Evolutionary conservation across 2,888 invertebrate genomes (phyloP).

Genomic region (Asteroscopus sphinx): DNA sequence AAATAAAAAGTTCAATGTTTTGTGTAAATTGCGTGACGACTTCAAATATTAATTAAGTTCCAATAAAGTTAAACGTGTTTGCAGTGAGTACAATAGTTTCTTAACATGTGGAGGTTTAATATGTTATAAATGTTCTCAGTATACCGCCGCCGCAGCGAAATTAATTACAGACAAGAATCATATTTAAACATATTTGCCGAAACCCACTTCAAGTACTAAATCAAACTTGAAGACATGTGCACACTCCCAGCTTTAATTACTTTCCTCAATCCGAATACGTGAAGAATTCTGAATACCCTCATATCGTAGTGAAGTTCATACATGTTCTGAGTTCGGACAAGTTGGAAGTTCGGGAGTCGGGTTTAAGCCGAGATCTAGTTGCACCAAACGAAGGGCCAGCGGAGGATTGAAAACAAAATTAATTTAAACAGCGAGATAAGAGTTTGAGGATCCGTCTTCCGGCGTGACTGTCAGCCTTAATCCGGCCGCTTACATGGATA

Average conservation of each 20-base stretch:
- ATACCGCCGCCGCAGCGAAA: conserved; percentile 28
- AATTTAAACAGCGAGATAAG: conserved; percentile 63
- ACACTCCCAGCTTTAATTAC: conserved; percentile 49
- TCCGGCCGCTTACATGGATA: conserved; percentile 60
- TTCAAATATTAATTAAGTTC: conserved; percentile 26
- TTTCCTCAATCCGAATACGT: conserved; percentile 45
- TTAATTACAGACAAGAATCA: conserved; percentile 55
- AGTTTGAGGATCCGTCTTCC: conserved; percentile 54
- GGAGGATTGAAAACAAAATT: conserved; percentile 49
- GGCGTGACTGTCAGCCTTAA: conserved; percentile 59
- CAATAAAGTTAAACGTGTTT: conserved; percentile 17
- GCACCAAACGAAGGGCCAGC: conserved; percentile 44
- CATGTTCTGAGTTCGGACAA: conserved; percentile 37
- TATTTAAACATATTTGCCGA: conserved; percentile 52
- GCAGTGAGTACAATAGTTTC: conserved; percentile 14
- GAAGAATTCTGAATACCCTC: conserved; percentile 53
- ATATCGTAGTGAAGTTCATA: conserved; percentile 35
- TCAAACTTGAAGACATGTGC: conserved; percentile 53
- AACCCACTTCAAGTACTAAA: conserved; percentile 46
- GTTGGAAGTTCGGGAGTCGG: conserved; percentile 49
- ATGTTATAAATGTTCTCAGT: conserved; percentile 30
- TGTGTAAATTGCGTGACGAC: conserved; percentile 11
- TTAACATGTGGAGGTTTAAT: conserved; percentile 40
- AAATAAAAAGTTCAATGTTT: conserved; percentile 20
- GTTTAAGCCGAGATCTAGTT: conserved; percentile 48